phyloP scores from a whole-genome alignment of 2,113 vertebrate species.

The Lota lota region DNA sequence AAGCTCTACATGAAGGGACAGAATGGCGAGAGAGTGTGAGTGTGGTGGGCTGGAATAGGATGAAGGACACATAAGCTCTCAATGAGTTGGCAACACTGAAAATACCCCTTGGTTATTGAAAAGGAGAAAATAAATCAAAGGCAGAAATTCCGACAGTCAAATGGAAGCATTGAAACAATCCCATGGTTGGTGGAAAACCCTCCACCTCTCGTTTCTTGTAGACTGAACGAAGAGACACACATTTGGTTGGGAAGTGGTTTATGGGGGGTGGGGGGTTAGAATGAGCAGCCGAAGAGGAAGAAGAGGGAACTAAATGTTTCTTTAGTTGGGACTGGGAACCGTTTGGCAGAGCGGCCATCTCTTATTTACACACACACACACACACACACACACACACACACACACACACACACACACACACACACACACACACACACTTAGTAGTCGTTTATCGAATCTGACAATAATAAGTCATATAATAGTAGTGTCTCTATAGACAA shows the following conservation, averaged over 20 bases:
- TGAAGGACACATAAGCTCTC: slow-evolving; percentile 61
- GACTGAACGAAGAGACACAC: slow-evolving; percentile 29
- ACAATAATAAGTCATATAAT: too few relatives aligned
- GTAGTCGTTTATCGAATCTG: too few relatives aligned
- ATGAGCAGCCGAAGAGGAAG: background rate
- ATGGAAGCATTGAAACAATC: slow-evolving; percentile 54
- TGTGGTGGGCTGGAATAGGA: slow-evolving; percentile 58
- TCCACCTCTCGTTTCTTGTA: slow-evolving; percentile 35
- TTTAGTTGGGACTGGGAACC: too few relatives aligned
- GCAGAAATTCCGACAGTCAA: slow-evolving; percentile 56
- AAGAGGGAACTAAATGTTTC: too few relatives aligned
- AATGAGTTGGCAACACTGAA: slow-evolving; percentile 63
- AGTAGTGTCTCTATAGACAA: too few relatives aligned
- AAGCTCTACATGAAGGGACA: background rate
- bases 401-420: too few relatives aligned
- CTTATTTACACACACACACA: too few relatives aligned
- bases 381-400: too few relatives aligned
- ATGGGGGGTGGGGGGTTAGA: background rate
- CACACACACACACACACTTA: too few relatives aligned
- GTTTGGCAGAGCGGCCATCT: too few relatives aligned
- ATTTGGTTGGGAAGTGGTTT: background rate
- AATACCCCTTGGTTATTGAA: slow-evolving; percentile 61
- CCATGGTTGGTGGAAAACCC: slow-evolving; percentile 28
- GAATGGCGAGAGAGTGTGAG: slow-evolving; percentile 27
- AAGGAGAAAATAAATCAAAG: slow-evolving; percentile 65